Conservation (phyloP, 2,113 vertebrate genomes). For the Odocoileus virginianus region DNA sequence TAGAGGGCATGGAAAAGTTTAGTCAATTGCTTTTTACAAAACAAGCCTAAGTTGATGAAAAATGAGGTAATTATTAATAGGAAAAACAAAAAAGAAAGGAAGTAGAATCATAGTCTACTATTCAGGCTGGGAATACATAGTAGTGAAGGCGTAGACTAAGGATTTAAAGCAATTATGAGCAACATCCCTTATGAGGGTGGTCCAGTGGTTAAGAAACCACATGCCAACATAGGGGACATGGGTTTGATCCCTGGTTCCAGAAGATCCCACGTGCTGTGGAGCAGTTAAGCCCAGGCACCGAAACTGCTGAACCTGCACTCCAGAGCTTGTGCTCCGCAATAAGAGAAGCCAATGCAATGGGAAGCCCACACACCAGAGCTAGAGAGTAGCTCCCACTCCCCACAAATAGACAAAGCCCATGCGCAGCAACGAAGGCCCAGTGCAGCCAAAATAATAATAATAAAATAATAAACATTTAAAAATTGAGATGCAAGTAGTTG, state of each 20-base stretch:
- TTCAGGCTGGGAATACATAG: not conserved
- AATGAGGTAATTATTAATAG: conserved; percentile 29
- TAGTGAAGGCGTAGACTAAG: not conserved
- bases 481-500: not conserved
- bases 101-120: not conserved
- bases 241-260: not conserved
- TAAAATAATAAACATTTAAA: not conserved
- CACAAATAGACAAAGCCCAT: not conserved
- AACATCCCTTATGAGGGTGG: not conserved
- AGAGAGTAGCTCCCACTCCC: not conserved
- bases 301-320: not conserved
- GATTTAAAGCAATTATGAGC: not conserved
- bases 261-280: not conserved
- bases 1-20: conserved; percentile 5
- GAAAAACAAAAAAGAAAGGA: not conserved
- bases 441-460: not conserved
- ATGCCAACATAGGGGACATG: not conserved
- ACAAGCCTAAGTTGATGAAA: conserved; percentile 38
- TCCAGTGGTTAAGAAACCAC: not conserved
- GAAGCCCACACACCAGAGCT: not conserved
- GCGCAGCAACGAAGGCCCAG: rapidly evolving
- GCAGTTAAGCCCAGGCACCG: rapidly evolving
- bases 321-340: not conserved
- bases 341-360: not conserved
- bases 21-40: conserved; percentile 39